Base-by-base conservation (phyloP, 2,888 invertebrate genomes). In the Tigriopus californicus region DNA sequence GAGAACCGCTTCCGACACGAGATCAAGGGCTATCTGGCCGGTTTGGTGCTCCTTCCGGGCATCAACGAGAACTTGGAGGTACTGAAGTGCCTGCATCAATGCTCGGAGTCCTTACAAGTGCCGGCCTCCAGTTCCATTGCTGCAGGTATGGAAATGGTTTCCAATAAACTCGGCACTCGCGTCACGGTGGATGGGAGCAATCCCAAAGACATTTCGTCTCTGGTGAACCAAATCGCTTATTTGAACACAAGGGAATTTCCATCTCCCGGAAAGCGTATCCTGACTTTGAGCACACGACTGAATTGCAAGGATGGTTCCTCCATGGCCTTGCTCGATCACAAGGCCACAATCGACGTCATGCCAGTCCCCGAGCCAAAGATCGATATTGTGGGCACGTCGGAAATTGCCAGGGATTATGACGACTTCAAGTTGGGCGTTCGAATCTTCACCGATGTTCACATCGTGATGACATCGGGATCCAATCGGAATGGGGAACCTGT, bases 171-270 rank as follows among this genome's bases (percentile, higher is more conserved):
- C 53, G 62, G 65, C 70, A 85, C 88, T 58, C 88, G 91, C 64
- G 85, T 94, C 53, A 86, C 86, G 15, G 85, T 94, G 66, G 88
- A 89, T 68, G 90, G 92, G 1, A 85, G 85, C 69, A 89, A 88
- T 69, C 83, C 85, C 64, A 85, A 84, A 13, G 90, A 92, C 69
- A 80, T 94, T 64, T 91, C 92, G 72, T 83, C 81, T 1, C 70
- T 92, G 53, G 77, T 91, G 62, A 80, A 86, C 8, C 82, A 85
- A 67, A 82, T 97, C 65, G 84, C 90, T 56, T 97, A 97, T 73
- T 83, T 85, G 10, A 97, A 97, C 73, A 82, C 84, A 13, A 79
- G 92, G 61, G 81, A 84, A 66, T 88, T 84, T 74, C 94, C 95
- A 15, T 92, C 92, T n/a, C 90, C 94, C 4, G 97, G 95, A 5